These are phyloP conservation scores for Bujurquina vittata DNA, from an alignment of 2,113 vertebrate species.

Conservation along the genomic window DNA sequence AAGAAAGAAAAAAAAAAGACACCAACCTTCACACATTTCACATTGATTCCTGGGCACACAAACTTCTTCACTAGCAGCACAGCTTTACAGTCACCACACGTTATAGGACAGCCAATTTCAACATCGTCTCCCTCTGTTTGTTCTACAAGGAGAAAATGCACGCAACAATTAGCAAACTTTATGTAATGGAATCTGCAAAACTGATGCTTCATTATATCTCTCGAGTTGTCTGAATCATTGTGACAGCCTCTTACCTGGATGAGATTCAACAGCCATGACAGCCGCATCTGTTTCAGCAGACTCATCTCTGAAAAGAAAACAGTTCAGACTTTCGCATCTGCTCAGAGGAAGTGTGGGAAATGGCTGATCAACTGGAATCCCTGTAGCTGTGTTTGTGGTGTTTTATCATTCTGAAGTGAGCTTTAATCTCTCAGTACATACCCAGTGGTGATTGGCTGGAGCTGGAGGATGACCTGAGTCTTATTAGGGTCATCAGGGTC, in stretches of 20 bases:
- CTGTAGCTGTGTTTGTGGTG: no score
- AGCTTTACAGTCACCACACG: slow-evolving; percentile 96
- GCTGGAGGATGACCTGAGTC: slow-evolving; percentile 94
- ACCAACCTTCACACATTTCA: slow-evolving; percentile 96
- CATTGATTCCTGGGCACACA: slow-evolving; percentile 97
- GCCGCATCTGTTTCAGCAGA: slow-evolving; percentile 85
- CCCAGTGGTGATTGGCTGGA: slow-evolving; percentile 91
- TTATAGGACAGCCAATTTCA: slow-evolving; percentile 93
- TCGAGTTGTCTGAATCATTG: neutral
- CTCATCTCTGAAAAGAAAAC: slow-evolving; percentile 84
- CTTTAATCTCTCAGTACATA: slow-evolving; percentile 69
- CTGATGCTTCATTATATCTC: neutral
- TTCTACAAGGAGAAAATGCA: slow-evolving; percentile 71
- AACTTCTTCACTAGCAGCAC: slow-evolving; percentile 96
- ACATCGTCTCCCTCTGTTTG: slow-evolving; percentile 88
- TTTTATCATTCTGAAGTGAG: neutral
- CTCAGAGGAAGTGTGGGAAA: neutral
- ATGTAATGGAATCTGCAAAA: neutral
- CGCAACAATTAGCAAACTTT: neutral
- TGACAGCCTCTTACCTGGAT: slow-evolving; percentile 73
- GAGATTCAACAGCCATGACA: slow-evolving; percentile 88
- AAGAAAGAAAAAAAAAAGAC: neutral
- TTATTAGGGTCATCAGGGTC: slow-evolving; percentile 88
- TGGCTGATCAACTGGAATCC: neutral
- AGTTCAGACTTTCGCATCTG: neutral